Evolutionary conservation across 35 echinoderm and acorn worm species (phyloP).

Genomic region (Lytechinus variegatus): DNA sequence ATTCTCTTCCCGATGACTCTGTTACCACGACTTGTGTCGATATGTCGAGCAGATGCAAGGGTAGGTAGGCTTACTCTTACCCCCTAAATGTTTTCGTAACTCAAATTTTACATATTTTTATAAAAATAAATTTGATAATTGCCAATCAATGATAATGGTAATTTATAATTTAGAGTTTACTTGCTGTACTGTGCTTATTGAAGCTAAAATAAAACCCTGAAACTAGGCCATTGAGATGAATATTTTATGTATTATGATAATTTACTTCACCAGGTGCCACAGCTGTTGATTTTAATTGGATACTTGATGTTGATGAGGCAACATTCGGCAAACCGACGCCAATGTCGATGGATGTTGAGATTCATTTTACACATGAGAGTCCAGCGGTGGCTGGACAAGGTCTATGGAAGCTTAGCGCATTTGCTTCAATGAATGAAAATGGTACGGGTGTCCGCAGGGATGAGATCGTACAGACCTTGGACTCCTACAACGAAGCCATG

Average conservation of each 20-base stretch:
- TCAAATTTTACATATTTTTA: too few relatives aligned
- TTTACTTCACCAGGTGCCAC: background rate
- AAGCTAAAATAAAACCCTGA: too few relatives aligned
- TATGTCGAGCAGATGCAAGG: constrained; percentile 55
- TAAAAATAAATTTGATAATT: too few relatives aligned
- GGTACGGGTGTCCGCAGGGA: constrained; percentile 56
- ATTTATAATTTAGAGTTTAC: too few relatives aligned
- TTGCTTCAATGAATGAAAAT: constrained; percentile 63
- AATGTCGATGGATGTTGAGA: constrained; percentile 64
- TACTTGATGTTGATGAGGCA: constrained; percentile 8
- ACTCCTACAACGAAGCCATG: constrained; percentile 56
- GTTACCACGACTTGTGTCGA: constrained; percentile 52
- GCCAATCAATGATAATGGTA: too few relatives aligned
- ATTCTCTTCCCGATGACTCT: constrained; percentile 62
- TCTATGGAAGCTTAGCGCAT: constrained; percentile 84
- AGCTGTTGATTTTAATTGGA: constrained; percentile 33
- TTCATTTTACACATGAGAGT: constrained; percentile 63
- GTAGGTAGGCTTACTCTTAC: background rate
- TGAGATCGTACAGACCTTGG: constrained; percentile 56
- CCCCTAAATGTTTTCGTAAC: too few relatives aligned
- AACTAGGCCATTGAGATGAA: too few relatives aligned
- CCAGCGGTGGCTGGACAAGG: constrained; percentile 53
- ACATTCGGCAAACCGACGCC: constrained; percentile 48
- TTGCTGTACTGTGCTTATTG: too few relatives aligned
- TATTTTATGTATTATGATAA: background rate